Percentiles rank a stretch among this genome's conserved stretches.
Conservation (phyloP, 2,888 invertebrate species). For the Psylliodes chrysocephalus region DNA sequence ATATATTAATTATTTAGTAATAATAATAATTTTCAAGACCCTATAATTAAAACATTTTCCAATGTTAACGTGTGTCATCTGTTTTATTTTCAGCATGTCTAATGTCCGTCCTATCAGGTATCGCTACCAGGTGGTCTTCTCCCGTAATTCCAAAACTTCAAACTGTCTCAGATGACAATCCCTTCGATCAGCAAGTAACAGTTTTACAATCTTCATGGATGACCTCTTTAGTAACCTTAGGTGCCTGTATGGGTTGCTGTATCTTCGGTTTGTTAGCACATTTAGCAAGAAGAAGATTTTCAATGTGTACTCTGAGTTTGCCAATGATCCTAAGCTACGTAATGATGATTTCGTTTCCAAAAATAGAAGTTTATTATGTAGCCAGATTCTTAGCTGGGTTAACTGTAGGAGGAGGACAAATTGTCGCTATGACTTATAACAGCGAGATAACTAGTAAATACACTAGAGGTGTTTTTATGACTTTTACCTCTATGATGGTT, state of each 20-base stretch:
- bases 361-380: background rate
- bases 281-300: slow-evolving; percentile 69
- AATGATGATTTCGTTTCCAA: background rate
- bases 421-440: background rate
- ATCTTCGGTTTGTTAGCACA: slow-evolving; percentile 74
- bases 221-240: slow-evolving; percentile 64
- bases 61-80: no score
- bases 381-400: background rate
- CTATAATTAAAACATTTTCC: no score
- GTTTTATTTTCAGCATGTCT: no score
- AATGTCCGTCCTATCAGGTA: no score
- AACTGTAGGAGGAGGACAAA: background rate
- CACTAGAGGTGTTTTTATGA: background rate
- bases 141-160: background rate
- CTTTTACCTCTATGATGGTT: background rate
- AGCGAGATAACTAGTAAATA: background rate
- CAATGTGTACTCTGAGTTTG: background rate
- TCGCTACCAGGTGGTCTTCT: background rate
- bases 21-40: no score
- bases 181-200: slow-evolving; percentile 55
- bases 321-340: background rate
- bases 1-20: no score
- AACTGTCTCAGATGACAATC: slow-evolving; percentile 47
- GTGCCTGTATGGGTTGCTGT: slow-evolving; percentile 71
- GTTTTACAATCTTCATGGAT: slow-evolving; percentile 65